phyloP scores from a whole-genome alignment of 2,888 invertebrate genomes.

The Leistus spinibarbis region DNA sequence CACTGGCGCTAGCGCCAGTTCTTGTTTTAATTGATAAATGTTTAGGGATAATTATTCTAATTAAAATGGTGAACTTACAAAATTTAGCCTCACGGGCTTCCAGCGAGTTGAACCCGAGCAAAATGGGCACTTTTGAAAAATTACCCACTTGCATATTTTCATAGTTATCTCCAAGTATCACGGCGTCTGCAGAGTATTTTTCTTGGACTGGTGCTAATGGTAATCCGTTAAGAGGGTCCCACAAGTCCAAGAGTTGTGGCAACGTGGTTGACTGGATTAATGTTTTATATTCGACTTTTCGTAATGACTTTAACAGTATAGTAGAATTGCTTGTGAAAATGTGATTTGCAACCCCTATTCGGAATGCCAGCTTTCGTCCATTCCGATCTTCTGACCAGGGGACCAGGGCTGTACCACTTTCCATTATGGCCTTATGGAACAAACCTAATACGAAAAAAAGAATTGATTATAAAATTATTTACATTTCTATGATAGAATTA shows the following conservation, averaged over 20 bases:
- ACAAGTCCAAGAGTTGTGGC: constrained; percentile 5
- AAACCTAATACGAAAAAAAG: neutral
- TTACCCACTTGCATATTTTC: neutral
- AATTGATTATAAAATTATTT: neutral
- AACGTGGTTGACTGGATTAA: neutral
- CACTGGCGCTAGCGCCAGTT: too few species aligned
- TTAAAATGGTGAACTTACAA: constrained; percentile 1
- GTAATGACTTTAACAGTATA: neutral
- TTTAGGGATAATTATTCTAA: too few species aligned
- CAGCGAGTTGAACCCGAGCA: constrained; percentile 26
- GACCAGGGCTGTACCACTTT: constrained; percentile 1
- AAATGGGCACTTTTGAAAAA: constrained; percentile 2
- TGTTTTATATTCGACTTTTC: neutral
- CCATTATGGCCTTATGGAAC: neutral
- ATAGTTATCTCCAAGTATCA: constrained; percentile 11
- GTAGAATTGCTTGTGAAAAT: constrained; percentile 5
- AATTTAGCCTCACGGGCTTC: neutral
- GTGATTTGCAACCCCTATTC: neutral
- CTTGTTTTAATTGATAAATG: too few species aligned
- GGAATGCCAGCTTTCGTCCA: constrained; percentile 1
- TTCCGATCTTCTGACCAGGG: neutral
- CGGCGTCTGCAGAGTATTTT: constrained; percentile 8
- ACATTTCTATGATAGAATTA: too few species aligned
- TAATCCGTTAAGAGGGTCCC: constrained; percentile 24
- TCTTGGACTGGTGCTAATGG: constrained; percentile 15